phyloP scores from a whole-genome alignment of 2,113 vertebrate species.

The Pterocles orientalis region DNA sequence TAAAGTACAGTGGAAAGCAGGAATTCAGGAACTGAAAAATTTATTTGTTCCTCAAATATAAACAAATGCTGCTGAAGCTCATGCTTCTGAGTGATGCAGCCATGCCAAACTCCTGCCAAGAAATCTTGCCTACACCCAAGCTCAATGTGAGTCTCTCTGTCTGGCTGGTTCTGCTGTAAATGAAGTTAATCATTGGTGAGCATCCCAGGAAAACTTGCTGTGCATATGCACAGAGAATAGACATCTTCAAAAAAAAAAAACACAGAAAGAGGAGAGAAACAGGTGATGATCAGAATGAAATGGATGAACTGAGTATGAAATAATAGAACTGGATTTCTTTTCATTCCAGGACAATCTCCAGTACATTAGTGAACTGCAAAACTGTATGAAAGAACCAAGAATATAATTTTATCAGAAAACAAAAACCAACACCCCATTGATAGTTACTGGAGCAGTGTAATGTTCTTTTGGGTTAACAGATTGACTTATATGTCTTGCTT shows the following conservation, averaged over 20 bases:
- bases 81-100: background rate
- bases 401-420: background rate
- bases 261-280: background rate
- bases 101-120: conserved; percentile 1
- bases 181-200: background rate
- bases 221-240: background rate
- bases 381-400: background rate
- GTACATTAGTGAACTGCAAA: background rate
- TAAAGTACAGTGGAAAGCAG: background rate
- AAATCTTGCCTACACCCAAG: background rate
- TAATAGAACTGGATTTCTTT: background rate
- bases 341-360: background rate
- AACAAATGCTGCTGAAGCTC: conserved; percentile 31
- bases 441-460: background rate
- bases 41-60: background rate
- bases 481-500: background rate
- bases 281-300: background rate
- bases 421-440: background rate
- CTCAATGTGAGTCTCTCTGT: background rate
- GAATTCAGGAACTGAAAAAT: background rate
- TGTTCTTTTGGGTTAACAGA: background rate
- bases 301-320: background rate
- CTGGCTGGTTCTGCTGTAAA: conserved; percentile 37
- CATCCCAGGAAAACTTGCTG: background rate
- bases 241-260: background rate